Evolutionary conservation across 2,797 vertebrate species (phyloP), one percentile per base, ranked within the genome.

Genomic region (Galago senegalensis): DNA sequence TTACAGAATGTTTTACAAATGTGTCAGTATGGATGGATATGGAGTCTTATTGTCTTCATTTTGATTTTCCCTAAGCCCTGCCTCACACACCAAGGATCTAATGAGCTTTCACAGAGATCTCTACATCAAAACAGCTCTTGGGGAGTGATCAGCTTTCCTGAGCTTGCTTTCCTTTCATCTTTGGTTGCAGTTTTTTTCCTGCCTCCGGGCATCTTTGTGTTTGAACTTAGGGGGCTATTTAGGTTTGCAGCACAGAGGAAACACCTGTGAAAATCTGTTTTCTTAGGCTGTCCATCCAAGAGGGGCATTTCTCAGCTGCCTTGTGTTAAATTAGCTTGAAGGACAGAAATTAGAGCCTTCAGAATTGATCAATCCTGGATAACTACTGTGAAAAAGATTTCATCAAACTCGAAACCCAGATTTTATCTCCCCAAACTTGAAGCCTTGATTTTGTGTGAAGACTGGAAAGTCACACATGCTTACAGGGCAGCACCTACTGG

Each of bases 401-500:
- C 7, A 67, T 72, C 60, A 84, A 72, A 96, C 53, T 63, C 9
- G 75, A 96, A 96, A 95, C 37, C 53, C 13, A 27, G 80, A 40
- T 29, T 90, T 92, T 96, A 58, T 75, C 34, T 95, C 25, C 61
- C 21, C 31, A 53, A 76, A 29, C 29, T 84, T 76, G 31, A 92
- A 87, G 91, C 70, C 77, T 92, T 81, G 83, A 61, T 75, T 88
- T 87, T 29, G 40, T 10, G 31, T 25, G 9, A 34, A 86, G 83
- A 6, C 13, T 34, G 80, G 75, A 82, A 76, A 82, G 29, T 29
- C 5, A 13, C 90, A 37, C 16, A 3, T 49, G 96, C 87, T 65
- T 80, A 14, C 29, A 85, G 20, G 93, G 94, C 94, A 94, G 63
- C 97, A 93, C 93, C 96, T 97, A 69, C 96, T 96, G 97, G 97